Base-by-base conservation (phyloP, 2,113 vertebrate genomes). In the Meleagris gallopavo region DNA sequence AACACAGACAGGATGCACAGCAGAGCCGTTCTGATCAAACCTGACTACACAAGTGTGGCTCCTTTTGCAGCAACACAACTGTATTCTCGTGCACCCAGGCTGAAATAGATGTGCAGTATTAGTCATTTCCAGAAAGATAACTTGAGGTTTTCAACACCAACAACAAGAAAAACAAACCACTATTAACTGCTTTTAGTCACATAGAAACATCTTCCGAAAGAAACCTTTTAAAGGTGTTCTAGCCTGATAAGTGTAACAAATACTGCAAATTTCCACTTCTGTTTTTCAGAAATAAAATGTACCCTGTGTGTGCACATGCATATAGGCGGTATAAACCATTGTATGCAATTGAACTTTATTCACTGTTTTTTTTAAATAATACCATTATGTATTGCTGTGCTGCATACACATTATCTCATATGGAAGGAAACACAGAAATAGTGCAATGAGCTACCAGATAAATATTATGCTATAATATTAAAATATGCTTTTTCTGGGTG, bases 231-330 rank as follows among this genome's bases (percentile, higher is more conserved):
- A 96, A 94, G 80, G 71, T 92, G 78, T 91, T 95, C 65, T 29
- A 82, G 72, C 65, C 94, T 72, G 82, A 80, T 90, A 94, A 97
- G 62, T 76, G 32, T 90, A 93, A 96, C 38, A 75, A 91, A 92
- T 86, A 65, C 77, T 55, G 50, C 72, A 69, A 73, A 73, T 67
- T 93, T 74, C 43, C 19, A 61, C 30, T 71, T 32, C 2, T 34
- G 25, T 32, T 14, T 60, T 41, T 52, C 67, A 62, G 61, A 82
- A 93, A 92, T 62, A 67, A 92, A 86, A 13, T 62, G 83, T 69
- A 3, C 1, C 11, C 5, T 71, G 38, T 82, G 71, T 24, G 58
- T 55, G 60, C 41, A 84, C 65, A 78, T 86, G 46, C 64, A 73
- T 73, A 81, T 46, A 84, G 73, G 52, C 76, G 92, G 72, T 93